These are phyloP conservation scores for Mnemiopsis leidyi DNA, from an alignment of 37 sponge, comb jelly and placozoan species.

Conservation along the genomic window DNA sequence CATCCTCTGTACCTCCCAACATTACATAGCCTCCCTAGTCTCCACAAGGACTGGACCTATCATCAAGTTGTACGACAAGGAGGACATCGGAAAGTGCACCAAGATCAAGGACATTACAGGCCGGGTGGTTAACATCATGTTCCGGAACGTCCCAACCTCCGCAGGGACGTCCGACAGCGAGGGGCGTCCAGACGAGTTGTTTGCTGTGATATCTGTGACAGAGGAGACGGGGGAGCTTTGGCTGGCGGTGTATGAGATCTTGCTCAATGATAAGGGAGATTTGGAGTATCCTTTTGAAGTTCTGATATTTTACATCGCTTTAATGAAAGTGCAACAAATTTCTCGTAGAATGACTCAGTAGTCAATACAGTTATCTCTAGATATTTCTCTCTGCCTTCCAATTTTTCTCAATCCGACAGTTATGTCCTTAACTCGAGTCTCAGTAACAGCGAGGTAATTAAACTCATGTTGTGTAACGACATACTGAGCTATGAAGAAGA, in stretches of 20 bases:
- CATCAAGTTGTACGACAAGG: background rate
- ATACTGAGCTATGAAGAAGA: background rate
- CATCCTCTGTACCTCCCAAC: background rate
- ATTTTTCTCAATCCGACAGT: too few relatives aligned
- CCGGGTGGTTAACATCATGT: background rate
- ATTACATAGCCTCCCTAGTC: conserved; percentile 13
- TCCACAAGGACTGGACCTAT: background rate
- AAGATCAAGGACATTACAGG: background rate
- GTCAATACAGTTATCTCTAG: too few relatives aligned
- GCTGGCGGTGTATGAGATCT: conserved; percentile 31
- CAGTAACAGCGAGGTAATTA: background rate
- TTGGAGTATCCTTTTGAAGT: background rate
- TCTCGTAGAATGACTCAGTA: too few relatives aligned
- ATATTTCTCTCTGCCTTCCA: too few relatives aligned
- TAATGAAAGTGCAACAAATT: too few relatives aligned
- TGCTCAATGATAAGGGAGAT: background rate
- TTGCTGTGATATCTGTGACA: background rate
- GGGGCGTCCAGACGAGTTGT: background rate
- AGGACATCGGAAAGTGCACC: background rate
- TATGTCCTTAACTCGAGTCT: too few relatives aligned
- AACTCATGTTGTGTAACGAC: background rate
- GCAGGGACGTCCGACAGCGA: background rate
- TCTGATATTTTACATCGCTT: too few relatives aligned
- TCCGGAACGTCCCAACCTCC: background rate
- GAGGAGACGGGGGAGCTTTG: background rate